Evolutionary conservation across 2,888 invertebrate species (phyloP), one percentile per base, ranked within the genome.

Genomic region (Physocephala rufipes): DNA sequence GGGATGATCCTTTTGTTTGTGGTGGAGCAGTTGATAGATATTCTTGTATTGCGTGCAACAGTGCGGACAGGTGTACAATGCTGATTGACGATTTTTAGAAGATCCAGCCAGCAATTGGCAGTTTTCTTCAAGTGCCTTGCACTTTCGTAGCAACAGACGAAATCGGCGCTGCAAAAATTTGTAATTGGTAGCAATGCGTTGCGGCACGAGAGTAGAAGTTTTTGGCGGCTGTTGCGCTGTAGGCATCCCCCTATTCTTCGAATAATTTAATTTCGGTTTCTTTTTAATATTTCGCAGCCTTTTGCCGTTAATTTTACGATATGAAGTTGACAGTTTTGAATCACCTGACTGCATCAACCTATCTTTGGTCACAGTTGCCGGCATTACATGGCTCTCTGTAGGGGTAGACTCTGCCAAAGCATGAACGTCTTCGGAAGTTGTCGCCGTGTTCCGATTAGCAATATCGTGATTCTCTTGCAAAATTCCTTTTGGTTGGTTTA

Each of bases 91-190:
- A 36, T 36, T 36, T 4, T 4, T 36, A 13, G 12, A 67, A 26
- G 71, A 24, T 12, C 16, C n/a, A 13, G 36, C 24, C 19, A 19
- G 36, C 9, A 66, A 30, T 53, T 65, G 47, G 16, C 66, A 28
- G 19, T 63, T 61, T 61, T 66, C 58, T 24, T 65, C 51, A 7
- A 82, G 55, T 30, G 73, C 70, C 12, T 71, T 74, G 16, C 78
- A 81, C 26, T 80, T 78, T 1, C 73, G 71, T 43, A 78, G 76
- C 55, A 81, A 70, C 9, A 74, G 74, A 1, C 76, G 74, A 24
- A 74, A 81, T 28, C 76, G 78, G 13, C 73, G 75, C 0, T 78
- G 79, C 45, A 81, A 59, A 36, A 76, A 76, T 24, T 76, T 77
- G 21, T 79, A 79, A 9, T 73, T 58, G 15, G 73, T 73, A 2